Evolutionary conservation across 2,113 vertebrate genomes (phyloP).

Genomic region (Silurus meridionalis): DNA sequence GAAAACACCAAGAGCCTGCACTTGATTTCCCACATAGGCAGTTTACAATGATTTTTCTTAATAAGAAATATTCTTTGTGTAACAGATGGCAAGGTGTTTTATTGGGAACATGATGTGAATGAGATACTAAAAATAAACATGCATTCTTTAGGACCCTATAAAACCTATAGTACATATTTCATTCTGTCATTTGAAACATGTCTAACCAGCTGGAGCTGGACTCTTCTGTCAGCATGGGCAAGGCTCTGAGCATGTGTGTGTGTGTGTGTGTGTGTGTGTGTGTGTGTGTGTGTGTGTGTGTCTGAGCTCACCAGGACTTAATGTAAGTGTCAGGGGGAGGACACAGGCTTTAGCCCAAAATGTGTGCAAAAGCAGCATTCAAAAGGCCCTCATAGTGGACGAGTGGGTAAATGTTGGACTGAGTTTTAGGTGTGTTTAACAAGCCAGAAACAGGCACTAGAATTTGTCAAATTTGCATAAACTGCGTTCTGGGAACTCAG

Average conservation of each 20-base stretch:
- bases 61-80: background rate
- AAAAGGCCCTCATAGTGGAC: constrained; percentile 66
- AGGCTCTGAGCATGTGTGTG: background rate
- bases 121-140: background rate
- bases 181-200: constrained; percentile 26
- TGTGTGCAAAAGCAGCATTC: constrained; percentile 69
- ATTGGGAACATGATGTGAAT: background rate
- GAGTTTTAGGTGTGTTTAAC: constrained; percentile 53
- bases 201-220: constrained; percentile 17
- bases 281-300: background rate
- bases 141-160: background rate
- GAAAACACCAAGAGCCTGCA: background rate
- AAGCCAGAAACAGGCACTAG: constrained; percentile 54
- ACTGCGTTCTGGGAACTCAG: constrained; percentile 26
- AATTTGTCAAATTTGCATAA: constrained; percentile 22
- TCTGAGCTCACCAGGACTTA: constrained; percentile 57
- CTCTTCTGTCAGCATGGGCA: constrained; percentile 15
- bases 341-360: constrained; percentile 44
- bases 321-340: constrained; percentile 59
- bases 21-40: background rate
- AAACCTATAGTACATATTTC: background rate
- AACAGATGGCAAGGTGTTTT: background rate
- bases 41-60: background rate
- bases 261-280: background rate
- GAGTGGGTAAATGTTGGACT: constrained; percentile 48